Evolutionary conservation across 1,140 invertebrate genomes (phyloP), one percentile per base, ranked within the genome.

Genomic region (Tyrophagus putrescentiae): DNA sequence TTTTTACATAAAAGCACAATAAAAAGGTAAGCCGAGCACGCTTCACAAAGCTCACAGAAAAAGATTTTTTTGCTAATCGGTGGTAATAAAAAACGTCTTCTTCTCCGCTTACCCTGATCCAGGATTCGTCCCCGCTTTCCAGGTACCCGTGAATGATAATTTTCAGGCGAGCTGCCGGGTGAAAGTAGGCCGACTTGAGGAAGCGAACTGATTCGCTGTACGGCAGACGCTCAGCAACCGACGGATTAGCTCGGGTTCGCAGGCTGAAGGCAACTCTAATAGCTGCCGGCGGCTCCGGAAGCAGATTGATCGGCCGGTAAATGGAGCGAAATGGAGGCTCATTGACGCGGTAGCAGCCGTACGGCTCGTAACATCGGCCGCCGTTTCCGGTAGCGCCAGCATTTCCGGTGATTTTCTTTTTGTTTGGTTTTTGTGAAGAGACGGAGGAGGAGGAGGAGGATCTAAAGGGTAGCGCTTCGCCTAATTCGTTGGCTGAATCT

Each of bases 101-200:
- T n/a, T n/a, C n/a, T n/a, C 3, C 28, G 21, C 52, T 54, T 48
- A 87, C 84, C 68, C 74, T 68, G 4, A 76, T 70, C 87, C 87
- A 90, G 31, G 76, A 72, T 64, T 83, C 82, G 61, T 82, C 76
- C 4, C 86, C 85, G 42, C 82, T 80, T 66, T 91, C 87, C 32
- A 90, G 71, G 67, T 87, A 92, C 6, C 88, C 88, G 66, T 92
- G 88, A 9, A 82, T 78, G 32, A 92, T 79, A 60, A 90, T 77
- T 66, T 81, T 88, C 36, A 84, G 76, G 27, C 80, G 80, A 18
- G 77, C 77, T 3, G 71, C 67, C 1, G 77, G 73, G 67, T 56
- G 28, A 21, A 62, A 48, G 60, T 53, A 56, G 62, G 63, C 25
- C 21, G 59, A 34, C n/a, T 44, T 54, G 65, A 67, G 73, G 68